Percentiles rank a stretch among this genome's conserved stretches.
Evolutionary conservation across 2,888 invertebrate species (phyloP).

Genomic region (Leptopilina drosophilae): DNA sequence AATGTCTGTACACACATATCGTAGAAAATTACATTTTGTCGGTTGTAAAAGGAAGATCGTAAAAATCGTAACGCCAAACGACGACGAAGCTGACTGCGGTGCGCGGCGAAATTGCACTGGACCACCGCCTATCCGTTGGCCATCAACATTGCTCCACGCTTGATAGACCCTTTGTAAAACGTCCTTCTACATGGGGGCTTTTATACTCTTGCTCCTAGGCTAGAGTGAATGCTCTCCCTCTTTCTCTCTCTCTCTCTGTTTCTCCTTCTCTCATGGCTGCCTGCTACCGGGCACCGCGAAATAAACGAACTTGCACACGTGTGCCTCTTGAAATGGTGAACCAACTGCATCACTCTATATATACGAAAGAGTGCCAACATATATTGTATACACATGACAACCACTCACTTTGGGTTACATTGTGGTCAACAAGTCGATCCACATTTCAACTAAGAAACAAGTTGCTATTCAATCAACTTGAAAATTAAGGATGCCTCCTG

Average conservation of each 20-base stretch:
- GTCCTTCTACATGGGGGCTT: slow-evolving; percentile 68
- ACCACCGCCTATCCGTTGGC: slow-evolving; percentile 68
- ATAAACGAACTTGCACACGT: slow-evolving; percentile 54
- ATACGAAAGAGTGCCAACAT: slow-evolving; percentile 6
- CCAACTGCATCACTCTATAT: background rate
- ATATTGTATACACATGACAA: background rate
- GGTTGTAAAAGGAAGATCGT: slow-evolving; percentile 73
- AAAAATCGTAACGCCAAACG: slow-evolving; percentile 71
- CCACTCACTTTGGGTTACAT: slow-evolving; percentile 16
- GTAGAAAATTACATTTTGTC: slow-evolving; percentile 74
- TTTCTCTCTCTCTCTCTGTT: slow-evolving; percentile 52
- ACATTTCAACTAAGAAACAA: slow-evolving; percentile 18
- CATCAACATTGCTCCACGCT: slow-evolving; percentile 73
- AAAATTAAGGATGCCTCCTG: slow-evolving; percentile 22
- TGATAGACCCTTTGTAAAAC: slow-evolving; percentile 75
- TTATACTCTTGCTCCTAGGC: slow-evolving; percentile 65
- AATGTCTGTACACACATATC: slow-evolving; percentile 60
- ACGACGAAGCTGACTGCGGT: slow-evolving; percentile 65
- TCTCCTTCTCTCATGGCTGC: slow-evolving; percentile 46
- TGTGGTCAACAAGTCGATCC: slow-evolving; percentile 12
- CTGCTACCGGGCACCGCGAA: slow-evolving; percentile 54
- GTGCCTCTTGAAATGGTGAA: background rate
- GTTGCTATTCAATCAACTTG: slow-evolving; percentile 13
- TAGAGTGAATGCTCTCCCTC: slow-evolving; percentile 51
- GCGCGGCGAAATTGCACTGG: slow-evolving; percentile 71